Evolutionary conservation across 2,888 invertebrate species (phyloP).

Genomic region (Lacanobia wlatinum): DNA sequence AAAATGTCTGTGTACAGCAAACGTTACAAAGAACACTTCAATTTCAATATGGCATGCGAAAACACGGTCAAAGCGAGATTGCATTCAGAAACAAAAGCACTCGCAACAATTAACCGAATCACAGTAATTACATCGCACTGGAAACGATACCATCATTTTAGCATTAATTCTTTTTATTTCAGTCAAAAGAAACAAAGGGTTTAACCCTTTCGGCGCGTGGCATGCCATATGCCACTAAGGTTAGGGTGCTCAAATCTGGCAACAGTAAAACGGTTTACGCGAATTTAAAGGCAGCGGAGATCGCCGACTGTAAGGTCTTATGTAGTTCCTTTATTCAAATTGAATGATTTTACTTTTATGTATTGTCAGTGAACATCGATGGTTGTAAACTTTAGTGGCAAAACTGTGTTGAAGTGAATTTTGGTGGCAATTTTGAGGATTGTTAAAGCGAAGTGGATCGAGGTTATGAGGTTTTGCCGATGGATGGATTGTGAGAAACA

Average conservation of each 20-base stretch:
- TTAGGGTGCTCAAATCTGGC: constrained; percentile 69
- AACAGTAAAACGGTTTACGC: constrained; percentile 71
- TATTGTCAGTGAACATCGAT: constrained; percentile 48
- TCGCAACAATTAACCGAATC: constrained; percentile 87
- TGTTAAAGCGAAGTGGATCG: background rate
- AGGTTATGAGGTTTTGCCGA: background rate
- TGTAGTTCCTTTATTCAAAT: constrained; percentile 67
- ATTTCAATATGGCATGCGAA: constrained; percentile 86
- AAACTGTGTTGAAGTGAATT: constrained; percentile 35
- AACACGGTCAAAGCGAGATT: constrained; percentile 87
- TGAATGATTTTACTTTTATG: constrained; percentile 64
- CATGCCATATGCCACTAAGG: constrained; percentile 80
- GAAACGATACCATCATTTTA: constrained; percentile 87
- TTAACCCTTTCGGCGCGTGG: constrained; percentile 86
- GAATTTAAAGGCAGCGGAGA: constrained; percentile 62
- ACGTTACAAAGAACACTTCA: constrained; percentile 77
- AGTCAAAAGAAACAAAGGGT: constrained; percentile 81
- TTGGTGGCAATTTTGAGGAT: constrained; percentile 26
- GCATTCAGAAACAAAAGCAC: constrained; percentile 84
- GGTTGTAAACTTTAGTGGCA: constrained; percentile 38
- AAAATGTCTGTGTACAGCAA: constrained; percentile 69
- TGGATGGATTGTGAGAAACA: background rate
- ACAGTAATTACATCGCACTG: constrained; percentile 87
- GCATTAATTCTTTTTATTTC: constrained; percentile 78
- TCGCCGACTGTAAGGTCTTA: constrained; percentile 53